Conservation (phyloP, 2,888 invertebrate species). For the Yponomeuta evonymella region DNA sequence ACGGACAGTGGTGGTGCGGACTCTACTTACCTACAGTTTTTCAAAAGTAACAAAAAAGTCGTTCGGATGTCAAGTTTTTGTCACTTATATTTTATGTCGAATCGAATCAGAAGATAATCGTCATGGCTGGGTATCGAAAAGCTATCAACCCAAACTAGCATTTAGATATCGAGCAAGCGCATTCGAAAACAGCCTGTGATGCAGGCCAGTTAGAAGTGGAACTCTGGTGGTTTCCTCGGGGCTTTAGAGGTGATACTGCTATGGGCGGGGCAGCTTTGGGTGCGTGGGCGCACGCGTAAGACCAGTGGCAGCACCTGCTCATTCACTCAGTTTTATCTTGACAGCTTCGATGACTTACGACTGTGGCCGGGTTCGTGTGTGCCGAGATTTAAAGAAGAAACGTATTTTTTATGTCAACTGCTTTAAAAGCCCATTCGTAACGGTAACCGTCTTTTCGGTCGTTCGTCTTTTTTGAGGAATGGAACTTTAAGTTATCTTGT, state of each 20-base stretch:
- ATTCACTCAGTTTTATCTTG: conserved; percentile 74
- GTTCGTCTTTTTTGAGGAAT: conserved; percentile 49
- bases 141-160: conserved; percentile 28
- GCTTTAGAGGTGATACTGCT: not conserved
- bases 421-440: conserved; percentile 67
- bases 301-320: conserved; percentile 73
- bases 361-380: conserved; percentile 51
- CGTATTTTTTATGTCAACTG: conserved; percentile 53
- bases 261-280: conserved; percentile 25
- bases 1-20: not conserved
- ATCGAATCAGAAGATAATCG: conserved; percentile 10
- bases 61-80: conserved; percentile 1
- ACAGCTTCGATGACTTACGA: conserved; percentile 74
- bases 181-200: conserved; percentile 39
- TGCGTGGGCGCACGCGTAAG: conserved; percentile 70
- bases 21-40: not conserved
- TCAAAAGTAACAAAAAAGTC: not conserved
- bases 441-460: conserved; percentile 64
- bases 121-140: not conserved
- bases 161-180: conserved; percentile 25
- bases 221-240: not conserved
- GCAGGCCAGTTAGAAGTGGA: not conserved
- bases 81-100: conserved; percentile 3
- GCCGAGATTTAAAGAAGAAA: conserved; percentile 51
- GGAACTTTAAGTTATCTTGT: conserved; percentile 59